phyloP scores from a whole-genome alignment of 2,888 invertebrate species.

The Ennomos erosarius region DNA sequence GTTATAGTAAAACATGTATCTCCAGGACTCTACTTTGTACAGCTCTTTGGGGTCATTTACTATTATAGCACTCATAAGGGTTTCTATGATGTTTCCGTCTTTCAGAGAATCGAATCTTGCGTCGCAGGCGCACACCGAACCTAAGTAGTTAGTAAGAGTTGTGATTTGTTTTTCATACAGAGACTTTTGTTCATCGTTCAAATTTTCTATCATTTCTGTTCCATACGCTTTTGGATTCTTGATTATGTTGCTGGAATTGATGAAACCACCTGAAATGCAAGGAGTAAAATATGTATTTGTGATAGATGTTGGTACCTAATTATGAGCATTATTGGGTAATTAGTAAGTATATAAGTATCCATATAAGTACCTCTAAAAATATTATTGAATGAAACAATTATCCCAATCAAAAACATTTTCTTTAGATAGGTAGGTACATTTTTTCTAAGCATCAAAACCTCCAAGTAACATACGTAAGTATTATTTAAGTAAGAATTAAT shows the following conservation, averaged over 20 bases:
- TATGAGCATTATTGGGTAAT: too few relatives aligned
- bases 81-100: conserved; percentile 84
- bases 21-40: conserved; percentile 89
- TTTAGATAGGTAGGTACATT: too few relatives aligned
- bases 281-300: too few relatives aligned
- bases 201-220: conserved; percentile 86
- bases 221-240: conserved; percentile 86
- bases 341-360: too few relatives aligned
- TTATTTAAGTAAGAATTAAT: too few relatives aligned
- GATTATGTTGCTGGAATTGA: conserved; percentile 88
- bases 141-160: conserved; percentile 86
- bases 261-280: conserved; percentile 87
- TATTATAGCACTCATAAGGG: conserved; percentile 87
- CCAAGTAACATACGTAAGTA: too few relatives aligned
- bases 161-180: conserved; percentile 89
- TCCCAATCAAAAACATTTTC: too few relatives aligned
- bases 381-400: too few relatives aligned
- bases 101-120: conserved; percentile 75
- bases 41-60: conserved; percentile 84
- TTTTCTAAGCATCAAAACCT: too few relatives aligned
- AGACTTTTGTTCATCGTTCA: conserved; percentile 86
- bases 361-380: too few relatives aligned
- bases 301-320: too few relatives aligned
- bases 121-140: conserved; percentile 66
- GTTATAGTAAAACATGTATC: conserved; percentile 87